phyloP scores from a whole-genome alignment of 1,140 invertebrate genomes.

The Drosophila willistoni region DNA sequence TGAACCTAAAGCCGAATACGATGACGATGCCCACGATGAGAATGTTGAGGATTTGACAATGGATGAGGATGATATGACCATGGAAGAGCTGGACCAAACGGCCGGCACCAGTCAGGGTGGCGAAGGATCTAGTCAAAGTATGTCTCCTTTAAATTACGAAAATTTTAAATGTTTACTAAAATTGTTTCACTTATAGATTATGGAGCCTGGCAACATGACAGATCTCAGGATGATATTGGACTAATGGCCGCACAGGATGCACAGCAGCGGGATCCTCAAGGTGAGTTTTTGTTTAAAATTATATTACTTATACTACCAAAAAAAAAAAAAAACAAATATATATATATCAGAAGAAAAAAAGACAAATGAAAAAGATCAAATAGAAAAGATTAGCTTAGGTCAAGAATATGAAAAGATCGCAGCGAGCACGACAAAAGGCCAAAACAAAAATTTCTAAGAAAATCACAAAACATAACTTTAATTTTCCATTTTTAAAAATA shows the following conservation, averaged over 20 bases:
- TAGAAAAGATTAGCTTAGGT: constrained; percentile 66
- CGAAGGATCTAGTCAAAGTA: constrained; percentile 86
- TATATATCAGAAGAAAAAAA: constrained; percentile 62
- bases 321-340: background rate
- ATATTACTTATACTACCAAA: constrained; percentile 34
- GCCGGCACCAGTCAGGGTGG: constrained; percentile 86
- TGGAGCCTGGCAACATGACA: constrained; percentile 87
- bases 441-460: constrained; percentile 60
- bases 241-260: constrained; percentile 89
- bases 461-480: constrained; percentile 29
- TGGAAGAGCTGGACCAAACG: constrained; percentile 84
- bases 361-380: constrained; percentile 72
- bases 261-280: constrained; percentile 90
- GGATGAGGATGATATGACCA: constrained; percentile 88
- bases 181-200: constrained; percentile 82
- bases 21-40: constrained; percentile 89
- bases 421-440: constrained; percentile 71
- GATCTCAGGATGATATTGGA: constrained; percentile 88
- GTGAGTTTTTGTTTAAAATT: constrained; percentile 85
- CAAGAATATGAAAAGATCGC: constrained; percentile 10
- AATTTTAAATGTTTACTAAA: background rate
- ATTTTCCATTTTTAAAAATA: background rate
- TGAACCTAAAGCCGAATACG: constrained; percentile 90
- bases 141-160: constrained; percentile 11
- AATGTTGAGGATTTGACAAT: constrained; percentile 92